A percentile compares a stretch with the other conserved stretches of the same genome.
Conservation (phyloP, 2,113 vertebrate genomes). For the Trachemys scripta region DNA sequence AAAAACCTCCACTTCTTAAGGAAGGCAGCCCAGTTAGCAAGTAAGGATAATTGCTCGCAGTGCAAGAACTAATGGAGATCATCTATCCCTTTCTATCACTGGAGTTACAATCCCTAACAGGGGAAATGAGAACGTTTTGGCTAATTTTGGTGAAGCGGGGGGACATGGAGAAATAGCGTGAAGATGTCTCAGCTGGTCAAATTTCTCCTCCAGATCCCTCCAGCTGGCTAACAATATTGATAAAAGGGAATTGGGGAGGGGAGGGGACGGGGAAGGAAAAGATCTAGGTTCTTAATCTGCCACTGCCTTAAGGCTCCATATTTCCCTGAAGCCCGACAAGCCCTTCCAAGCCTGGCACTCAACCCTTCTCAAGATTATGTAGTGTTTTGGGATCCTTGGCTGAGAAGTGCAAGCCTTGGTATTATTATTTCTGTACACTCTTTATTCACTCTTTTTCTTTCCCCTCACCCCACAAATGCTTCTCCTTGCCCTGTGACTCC, state of each 20-base stretch:
- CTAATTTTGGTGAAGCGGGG: not conserved
- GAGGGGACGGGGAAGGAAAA: not conserved
- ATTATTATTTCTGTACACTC: not conserved
- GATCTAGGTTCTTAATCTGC: not conserved
- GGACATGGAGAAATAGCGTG: not conserved
- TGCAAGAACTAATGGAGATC: not conserved
- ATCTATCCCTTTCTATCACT: not conserved
- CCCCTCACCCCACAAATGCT: not conserved
- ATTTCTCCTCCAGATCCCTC: not conserved
- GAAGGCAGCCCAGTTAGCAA: not conserved
- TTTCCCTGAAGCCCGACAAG: not conserved
- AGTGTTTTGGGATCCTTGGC: not conserved
- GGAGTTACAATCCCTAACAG: slow-evolving; percentile 1
- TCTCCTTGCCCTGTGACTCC: not conserved
- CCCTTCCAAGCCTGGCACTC: not conserved
- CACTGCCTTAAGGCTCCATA: not conserved
- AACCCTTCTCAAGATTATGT: not conserved
- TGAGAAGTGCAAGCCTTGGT: not conserved
- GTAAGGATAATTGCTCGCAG: not conserved
- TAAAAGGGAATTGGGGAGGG: not conserved
- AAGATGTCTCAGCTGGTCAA: not conserved
- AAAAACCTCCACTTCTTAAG: slow-evolving; percentile 60
- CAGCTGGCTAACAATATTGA: not conserved
- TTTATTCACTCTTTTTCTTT: not conserved
- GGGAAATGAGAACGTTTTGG: not conserved